These are phyloP conservation scores for Axea sp. DNA, from an alignment of 2,888 invertebrate species.

Conservation along the genomic window DNA sequence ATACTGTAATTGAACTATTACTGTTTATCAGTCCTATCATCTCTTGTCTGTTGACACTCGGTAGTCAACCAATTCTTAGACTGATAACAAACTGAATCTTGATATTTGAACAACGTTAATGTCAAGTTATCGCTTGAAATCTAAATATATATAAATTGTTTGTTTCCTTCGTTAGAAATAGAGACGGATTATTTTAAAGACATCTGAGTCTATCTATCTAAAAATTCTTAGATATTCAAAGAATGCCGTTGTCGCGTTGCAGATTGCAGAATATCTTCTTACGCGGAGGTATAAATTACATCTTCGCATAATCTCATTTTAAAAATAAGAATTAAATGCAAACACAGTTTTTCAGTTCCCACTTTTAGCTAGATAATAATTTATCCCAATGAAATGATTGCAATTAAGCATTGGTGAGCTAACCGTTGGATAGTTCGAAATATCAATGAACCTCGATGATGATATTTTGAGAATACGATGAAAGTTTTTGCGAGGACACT, in stretches of 20 bases:
- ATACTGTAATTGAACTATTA: slow-evolving; percentile 26
- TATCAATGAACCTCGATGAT: no score
- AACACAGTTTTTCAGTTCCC: no score
- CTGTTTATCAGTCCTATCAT: slow-evolving; percentile 29
- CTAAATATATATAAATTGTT: not conserved
- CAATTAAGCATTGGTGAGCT: no score
- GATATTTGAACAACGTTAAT: slow-evolving; percentile 6
- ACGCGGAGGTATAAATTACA: slow-evolving; percentile 35
- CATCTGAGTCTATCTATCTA: slow-evolving; percentile 21
- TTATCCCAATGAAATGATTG: no score
- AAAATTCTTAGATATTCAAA: slow-evolving; percentile 20
- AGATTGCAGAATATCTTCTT: slow-evolving; percentile 37
- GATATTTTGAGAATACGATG: no score
- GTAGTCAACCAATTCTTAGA: slow-evolving; percentile 2
- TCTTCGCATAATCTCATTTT: slow-evolving; percentile 26
- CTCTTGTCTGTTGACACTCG: slow-evolving; percentile 18
- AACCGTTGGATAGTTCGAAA: no score
- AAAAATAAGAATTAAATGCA: slow-evolving; percentile 3
- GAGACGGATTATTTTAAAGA: slow-evolving; percentile 11
- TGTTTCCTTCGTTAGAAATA: slow-evolving; percentile 1
- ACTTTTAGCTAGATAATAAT: not conserved
- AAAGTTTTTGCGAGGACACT: not conserved
- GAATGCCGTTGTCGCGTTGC: slow-evolving; percentile 25
- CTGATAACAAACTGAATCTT: slow-evolving; percentile 5
- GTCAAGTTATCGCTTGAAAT: slow-evolving; percentile 2